phyloP scores from a whole-genome alignment of 1,140 invertebrate genomes.

The Psix sp. region DNA sequence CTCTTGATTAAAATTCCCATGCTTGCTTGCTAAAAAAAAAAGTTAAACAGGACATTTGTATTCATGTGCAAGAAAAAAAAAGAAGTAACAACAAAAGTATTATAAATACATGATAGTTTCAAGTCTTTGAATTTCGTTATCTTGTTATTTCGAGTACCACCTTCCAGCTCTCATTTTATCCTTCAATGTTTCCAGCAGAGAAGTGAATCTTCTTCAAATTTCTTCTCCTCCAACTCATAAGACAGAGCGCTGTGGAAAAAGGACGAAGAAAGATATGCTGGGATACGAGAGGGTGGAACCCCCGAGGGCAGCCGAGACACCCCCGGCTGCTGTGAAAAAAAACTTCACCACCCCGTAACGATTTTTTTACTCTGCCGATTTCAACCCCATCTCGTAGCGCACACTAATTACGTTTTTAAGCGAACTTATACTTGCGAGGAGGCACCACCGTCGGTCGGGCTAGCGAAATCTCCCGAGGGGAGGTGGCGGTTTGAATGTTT shows the following conservation, averaged over 20 bases:
- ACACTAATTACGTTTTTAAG: slow-evolving; percentile 77
- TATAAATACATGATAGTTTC: slow-evolving; percentile 43
- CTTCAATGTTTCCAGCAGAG: slow-evolving; percentile 34
- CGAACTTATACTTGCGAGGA: slow-evolving; percentile 69
- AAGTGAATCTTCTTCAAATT: slow-evolving; percentile 46
- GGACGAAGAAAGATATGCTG: slow-evolving; percentile 45
- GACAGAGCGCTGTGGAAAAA: slow-evolving; percentile 25
- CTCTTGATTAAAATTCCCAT: slow-evolving; percentile 8
- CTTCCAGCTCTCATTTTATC: slow-evolving; percentile 47
- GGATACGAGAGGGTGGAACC: slow-evolving; percentile 63
- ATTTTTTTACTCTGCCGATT: slow-evolving; percentile 66
- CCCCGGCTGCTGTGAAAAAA: slow-evolving; percentile 64
- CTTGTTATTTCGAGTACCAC: slow-evolving; percentile 41
- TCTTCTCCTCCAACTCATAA: slow-evolving; percentile 28
- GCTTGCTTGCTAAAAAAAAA: not conserved
- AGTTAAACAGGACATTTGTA: slow-evolving; percentile 28
- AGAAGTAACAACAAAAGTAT: slow-evolving; percentile 22
- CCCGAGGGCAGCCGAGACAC: slow-evolving; percentile 59
- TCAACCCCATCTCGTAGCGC: slow-evolving; percentile 72
- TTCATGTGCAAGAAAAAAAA: slow-evolving; percentile 15
- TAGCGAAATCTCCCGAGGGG: slow-evolving; percentile 47
- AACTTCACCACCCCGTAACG: slow-evolving; percentile 69
- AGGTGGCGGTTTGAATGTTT: slow-evolving; percentile 44
- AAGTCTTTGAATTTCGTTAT: slow-evolving; percentile 49
- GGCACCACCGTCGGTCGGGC: slow-evolving; percentile 32